phyloP scores from a whole-genome alignment of 1,140 invertebrate genomes.

The Capitella teleta region DNA sequence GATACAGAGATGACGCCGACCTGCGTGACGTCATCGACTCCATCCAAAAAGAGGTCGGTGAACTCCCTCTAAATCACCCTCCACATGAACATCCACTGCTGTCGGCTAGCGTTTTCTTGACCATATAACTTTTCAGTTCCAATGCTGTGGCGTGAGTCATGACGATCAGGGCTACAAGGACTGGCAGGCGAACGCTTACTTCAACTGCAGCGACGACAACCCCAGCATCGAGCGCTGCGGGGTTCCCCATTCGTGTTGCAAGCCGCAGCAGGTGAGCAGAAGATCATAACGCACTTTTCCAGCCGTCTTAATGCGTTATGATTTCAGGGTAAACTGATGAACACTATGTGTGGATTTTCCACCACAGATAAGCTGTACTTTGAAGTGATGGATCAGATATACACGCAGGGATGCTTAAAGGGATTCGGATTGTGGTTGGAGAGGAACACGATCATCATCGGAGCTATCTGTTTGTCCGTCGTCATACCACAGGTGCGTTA shows the following conservation, averaged over 20 bases:
- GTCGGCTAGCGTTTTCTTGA: no score
- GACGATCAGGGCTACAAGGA: constrained; percentile 81
- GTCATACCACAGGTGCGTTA: not conserved
- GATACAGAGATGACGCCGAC: constrained; percentile 81
- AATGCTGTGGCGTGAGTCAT: constrained; percentile 79
- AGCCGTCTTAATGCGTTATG: not conserved
- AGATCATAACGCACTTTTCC: not conserved
- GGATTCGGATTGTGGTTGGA: not conserved
- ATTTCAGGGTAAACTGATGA: not conserved
- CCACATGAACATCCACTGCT: no score
- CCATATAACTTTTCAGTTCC: constrained; percentile 53
- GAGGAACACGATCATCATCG: not conserved
- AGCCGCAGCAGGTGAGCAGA: constrained; percentile 40
- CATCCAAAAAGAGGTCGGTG: constrained; percentile 74
- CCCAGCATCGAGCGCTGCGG: constrained; percentile 67
- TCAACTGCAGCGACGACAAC: constrained; percentile 50
- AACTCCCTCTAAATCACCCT: not conserved
- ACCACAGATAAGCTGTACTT: not conserved
- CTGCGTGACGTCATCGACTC: constrained; percentile 87
- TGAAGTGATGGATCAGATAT: not conserved
- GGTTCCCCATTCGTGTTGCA: constrained; percentile 87
- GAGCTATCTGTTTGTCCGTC: not conserved
- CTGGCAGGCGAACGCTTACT: constrained; percentile 90
- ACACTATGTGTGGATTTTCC: not conserved
- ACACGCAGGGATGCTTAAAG: not conserved